Evolutionary conservation across 2,888 invertebrate genomes (phyloP).

Genomic region (Keiferia lycopersicella): DNA sequence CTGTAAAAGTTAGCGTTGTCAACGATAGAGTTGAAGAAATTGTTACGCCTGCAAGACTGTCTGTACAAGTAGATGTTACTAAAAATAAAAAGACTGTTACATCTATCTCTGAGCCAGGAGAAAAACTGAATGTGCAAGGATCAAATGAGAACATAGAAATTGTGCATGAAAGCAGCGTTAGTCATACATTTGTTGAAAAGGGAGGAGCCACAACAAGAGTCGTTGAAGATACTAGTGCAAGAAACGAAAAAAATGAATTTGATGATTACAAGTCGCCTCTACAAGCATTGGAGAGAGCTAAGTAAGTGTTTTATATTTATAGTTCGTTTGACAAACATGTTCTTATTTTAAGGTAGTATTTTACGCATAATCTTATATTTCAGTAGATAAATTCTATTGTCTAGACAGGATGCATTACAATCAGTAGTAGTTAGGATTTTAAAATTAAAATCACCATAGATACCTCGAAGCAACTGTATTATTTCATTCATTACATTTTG

Average conservation of each 20-base stretch:
- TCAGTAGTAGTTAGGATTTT: neutral
- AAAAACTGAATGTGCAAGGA: constrained; percentile 28
- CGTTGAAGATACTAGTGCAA: constrained; percentile 29
- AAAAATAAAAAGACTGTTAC: constrained; percentile 61
- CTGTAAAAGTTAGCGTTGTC: constrained; percentile 55
- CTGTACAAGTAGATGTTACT: constrained; percentile 56
- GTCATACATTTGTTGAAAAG: constrained; percentile 38
- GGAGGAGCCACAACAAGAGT: constrained; percentile 35
- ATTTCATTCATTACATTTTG: neutral
- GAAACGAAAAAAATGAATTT: constrained; percentile 31
- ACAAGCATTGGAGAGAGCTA: constrained; percentile 57
- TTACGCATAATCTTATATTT: no score
- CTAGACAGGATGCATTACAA: no score
- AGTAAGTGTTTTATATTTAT: constrained; percentile 51
- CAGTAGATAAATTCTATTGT: no score
- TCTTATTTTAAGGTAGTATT: no score
- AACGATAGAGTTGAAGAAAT: constrained; percentile 52
- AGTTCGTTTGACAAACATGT: neutral
- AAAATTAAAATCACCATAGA: neutral
- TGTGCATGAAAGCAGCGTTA: constrained; percentile 33
- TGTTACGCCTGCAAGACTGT: constrained; percentile 43
- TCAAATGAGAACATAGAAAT: constrained; percentile 30
- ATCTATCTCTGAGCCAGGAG: constrained; percentile 31
- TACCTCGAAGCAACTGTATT: neutral
- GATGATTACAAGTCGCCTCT: constrained; percentile 71